phyloP scores from a whole-genome alignment of 2,113 vertebrate species.

The Diadophis punctatus region DNA sequence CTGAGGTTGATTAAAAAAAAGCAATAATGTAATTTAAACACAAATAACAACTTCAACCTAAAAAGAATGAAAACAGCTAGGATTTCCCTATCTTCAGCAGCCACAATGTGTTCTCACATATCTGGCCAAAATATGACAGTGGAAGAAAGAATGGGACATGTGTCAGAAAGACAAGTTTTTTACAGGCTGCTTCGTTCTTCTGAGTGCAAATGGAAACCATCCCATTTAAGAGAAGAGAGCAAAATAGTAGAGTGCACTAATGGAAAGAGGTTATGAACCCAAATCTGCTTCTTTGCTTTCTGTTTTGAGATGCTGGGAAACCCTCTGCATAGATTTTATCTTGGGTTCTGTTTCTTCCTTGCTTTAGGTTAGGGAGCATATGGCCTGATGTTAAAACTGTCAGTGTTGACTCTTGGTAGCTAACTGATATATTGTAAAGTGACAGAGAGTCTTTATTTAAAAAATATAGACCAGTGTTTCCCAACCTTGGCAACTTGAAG shows the following conservation, averaged over 20 bases:
- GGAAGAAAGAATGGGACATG: not conserved
- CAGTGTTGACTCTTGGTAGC: not conserved
- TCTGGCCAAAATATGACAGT: not conserved
- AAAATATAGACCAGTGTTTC: not conserved
- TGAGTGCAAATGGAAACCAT: not conserved
- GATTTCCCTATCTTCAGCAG: not conserved
- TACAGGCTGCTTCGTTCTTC: not conserved
- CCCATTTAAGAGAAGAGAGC: not conserved
- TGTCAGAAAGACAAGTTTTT: not conserved
- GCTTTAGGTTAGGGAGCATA: too few species aligned
- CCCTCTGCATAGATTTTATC: not conserved
- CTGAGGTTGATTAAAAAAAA: not conserved
- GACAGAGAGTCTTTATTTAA: not conserved
- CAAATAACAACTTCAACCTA: not conserved
- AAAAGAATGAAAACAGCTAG: not conserved
- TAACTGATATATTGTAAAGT: not conserved
- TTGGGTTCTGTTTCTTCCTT: not conserved
- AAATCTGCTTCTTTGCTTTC: not conserved
- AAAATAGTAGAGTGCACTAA: not conserved
- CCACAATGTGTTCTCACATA: not conserved
- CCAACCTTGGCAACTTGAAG: too few species aligned
- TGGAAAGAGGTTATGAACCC: too few species aligned
- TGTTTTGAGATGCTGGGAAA: not conserved
- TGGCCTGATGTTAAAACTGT: not conserved
- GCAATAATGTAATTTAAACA: not conserved